Percentiles rank a stretch among this genome's conserved stretches.
Conservation (phyloP, 2,888 invertebrate genomes). For the Charanyca ferruginea region DNA sequence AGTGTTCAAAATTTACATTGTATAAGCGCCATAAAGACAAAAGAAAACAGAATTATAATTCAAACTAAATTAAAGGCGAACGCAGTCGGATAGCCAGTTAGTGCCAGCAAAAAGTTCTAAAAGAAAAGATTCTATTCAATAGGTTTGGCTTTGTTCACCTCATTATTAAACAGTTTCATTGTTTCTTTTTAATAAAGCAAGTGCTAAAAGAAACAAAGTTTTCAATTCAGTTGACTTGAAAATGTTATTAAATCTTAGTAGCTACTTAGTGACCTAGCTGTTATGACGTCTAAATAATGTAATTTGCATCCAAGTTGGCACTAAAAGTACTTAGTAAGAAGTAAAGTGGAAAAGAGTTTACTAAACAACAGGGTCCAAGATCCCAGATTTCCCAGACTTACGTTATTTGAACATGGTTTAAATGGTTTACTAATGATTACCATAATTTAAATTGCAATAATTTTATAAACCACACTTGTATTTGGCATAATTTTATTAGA, state of each 20-base stretch:
- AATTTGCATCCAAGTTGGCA: not conserved
- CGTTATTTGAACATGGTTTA: not conserved
- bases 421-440: too few species aligned
- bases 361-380: not conserved
- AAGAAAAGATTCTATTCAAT: conserved; percentile 49
- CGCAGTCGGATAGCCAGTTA: conserved; percentile 25
- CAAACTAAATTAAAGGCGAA: conserved; percentile 34
- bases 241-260: conserved; percentile 14
- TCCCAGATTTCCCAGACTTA: not conserved
- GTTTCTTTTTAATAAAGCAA: conserved; percentile 58
- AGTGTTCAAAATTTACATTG: too few species aligned
- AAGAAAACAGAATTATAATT: conserved; percentile 18
- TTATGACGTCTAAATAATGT: not conserved
- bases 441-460: too few species aligned
- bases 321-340: not conserved
- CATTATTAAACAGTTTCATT: conserved; percentile 52
- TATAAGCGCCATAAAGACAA: conserved; percentile 1
- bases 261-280: not conserved
- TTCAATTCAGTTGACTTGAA: conserved; percentile 25
- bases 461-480: too few species aligned
- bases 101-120: conserved; percentile 35
- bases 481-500: too few species aligned
- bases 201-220: conserved; percentile 33
- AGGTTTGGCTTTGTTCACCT: conserved; percentile 42
- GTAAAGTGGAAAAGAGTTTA: not conserved